Evolutionary conservation across 2,888 invertebrate species (phyloP).

Genomic region (Stenchaetothrips biformis): DNA sequence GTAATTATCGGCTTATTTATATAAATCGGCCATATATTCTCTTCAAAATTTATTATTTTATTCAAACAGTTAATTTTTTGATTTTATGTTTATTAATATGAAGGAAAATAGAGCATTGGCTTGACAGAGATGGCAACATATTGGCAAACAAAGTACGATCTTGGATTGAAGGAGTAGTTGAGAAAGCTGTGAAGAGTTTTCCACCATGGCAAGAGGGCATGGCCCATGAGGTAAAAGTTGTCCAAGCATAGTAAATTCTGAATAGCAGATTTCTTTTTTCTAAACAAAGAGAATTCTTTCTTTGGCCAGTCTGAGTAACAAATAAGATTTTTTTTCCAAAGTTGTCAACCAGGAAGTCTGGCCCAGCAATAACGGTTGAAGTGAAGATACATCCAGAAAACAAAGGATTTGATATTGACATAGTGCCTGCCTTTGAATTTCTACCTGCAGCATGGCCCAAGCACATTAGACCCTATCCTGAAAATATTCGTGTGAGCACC

Average conservation of each 20-base stretch:
- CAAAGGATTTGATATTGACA: background rate
- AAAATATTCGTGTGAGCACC: background rate
- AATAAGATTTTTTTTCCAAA: background rate
- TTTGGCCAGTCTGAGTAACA: background rate
- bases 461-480: background rate
- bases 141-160: background rate
- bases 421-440: background rate
- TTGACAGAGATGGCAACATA: background rate
- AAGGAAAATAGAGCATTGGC: background rate
- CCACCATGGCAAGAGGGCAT: background rate
- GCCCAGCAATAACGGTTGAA: background rate
- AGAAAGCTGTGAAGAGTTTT: background rate
- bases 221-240: background rate
- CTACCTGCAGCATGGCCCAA: background rate
- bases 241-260: background rate
- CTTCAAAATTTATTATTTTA: background rate
- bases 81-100: background rate
- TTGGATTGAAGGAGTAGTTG: background rate
- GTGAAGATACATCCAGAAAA: background rate
- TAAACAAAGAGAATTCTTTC: background rate
- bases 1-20: background rate
- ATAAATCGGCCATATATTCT: background rate
- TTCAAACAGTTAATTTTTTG: background rate
- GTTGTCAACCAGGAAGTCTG: background rate
- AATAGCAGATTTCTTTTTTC: background rate